A percentile compares a stretch with the other conserved stretches of the same genome.
Conservation (phyloP, 1,140 invertebrate species). For the Hylaeus anthracinus region DNA sequence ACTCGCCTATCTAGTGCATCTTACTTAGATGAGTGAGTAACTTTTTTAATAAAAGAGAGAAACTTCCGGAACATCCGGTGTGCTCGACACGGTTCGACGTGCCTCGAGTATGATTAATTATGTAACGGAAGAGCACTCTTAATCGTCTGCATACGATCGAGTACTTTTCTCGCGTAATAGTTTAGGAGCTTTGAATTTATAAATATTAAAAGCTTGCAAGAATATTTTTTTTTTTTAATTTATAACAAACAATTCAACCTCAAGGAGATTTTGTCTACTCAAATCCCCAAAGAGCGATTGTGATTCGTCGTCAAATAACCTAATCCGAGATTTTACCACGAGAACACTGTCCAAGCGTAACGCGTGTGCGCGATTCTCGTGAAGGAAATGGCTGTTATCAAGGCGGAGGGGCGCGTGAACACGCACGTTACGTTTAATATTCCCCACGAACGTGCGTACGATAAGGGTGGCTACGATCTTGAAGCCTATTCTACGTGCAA, state of each 20-base stretch:
- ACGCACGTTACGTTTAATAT: slow-evolving; percentile 55
- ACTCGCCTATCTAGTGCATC: slow-evolving; percentile 29
- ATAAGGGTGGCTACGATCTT: slow-evolving; percentile 53
- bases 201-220: neutral
- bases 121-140: slow-evolving; percentile 26
- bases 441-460: slow-evolving; percentile 48
- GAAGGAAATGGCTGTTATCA: slow-evolving; percentile 48
- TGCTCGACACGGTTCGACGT: slow-evolving; percentile 14
- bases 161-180: neutral
- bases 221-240: too few species aligned
- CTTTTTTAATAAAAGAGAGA: slow-evolving; percentile 61
- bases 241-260: too few species aligned
- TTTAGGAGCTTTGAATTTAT: slow-evolving; percentile 13
- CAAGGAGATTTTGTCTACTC: too few species aligned
- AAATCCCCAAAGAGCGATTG: too few species aligned
- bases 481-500: slow-evolving; percentile 46
- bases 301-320: neutral
- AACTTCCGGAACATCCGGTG: slow-evolving; percentile 21
- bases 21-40: slow-evolving; percentile 53
- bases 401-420: slow-evolving; percentile 45
- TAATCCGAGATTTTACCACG: neutral
- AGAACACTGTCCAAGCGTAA: neutral
- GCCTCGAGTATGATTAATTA: slow-evolving; percentile 57
- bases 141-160: slow-evolving; percentile 29
- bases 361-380: slow-evolving; percentile 6